Base-by-base conservation (phyloP, 2,888 invertebrate genomes). In the Chalcosyrphus nemorum region DNA sequence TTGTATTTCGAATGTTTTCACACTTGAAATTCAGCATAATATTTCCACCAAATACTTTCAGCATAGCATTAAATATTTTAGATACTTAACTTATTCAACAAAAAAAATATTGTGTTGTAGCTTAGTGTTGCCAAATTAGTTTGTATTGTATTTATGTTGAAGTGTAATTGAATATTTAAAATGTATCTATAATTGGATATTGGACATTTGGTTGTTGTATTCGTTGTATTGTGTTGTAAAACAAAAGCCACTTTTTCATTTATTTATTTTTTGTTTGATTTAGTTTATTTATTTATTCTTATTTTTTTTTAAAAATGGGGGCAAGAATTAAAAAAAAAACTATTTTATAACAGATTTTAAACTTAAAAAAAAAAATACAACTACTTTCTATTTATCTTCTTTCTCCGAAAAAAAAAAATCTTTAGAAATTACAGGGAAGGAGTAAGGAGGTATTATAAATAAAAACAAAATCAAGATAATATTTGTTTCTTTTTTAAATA, bases 391-490 rank as follows among this genome's bases (percentile, higher is more conserved):
- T 84, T 84, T 84, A 84, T 84, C 80, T 84, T 84, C 74, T 84
- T 27, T 80, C 84, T 84, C 68, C 80, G 84, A 54, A 32, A 66
- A 24, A 24, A 24, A 24, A n/a, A 84, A 87, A 87, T 86, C 89
- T 89, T 89, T 91, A 92, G 92, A 90, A 90, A 89, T 90, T 92
- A 89, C 91, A 90, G 89, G 91, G 91, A 89, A 90, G 92, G 92
- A 92, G 90, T 90, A 90, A 89, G 90, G 91, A 92, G 92, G 92
- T 91, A 91, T 88, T 90, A 88, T 80, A 81, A 85, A 84, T 45
- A 76, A 81, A 81, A 75, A 70, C 63, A 47, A 70, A 80, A 71
- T 21, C 56, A 77, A 72, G 75, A 72, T 76, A 61, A 75, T 72
- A 56, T 72, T 84, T 84, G 77, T 81, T 86, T 74, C 15, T 57